These are phyloP conservation scores for Cyclargus thomasi DNA, from an alignment of 1,140 invertebrate species.

Conservation along the genomic window DNA sequence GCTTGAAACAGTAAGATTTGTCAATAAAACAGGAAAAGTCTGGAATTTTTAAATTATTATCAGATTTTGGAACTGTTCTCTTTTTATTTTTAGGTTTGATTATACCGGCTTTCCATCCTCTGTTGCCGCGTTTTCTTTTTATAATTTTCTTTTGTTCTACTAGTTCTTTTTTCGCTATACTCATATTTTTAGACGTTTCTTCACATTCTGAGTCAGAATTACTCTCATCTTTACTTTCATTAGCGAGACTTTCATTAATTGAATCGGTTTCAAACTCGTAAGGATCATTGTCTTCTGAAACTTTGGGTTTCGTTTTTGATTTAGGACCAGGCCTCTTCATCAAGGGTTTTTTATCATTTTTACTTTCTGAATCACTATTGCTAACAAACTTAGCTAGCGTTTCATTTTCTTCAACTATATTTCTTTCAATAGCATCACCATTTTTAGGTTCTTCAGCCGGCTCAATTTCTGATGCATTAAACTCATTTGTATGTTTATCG, in stretches of 20 bases:
- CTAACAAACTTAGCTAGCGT: not conserved
- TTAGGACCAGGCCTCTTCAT: conserved; percentile 37
- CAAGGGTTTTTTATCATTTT: conserved; percentile 27
- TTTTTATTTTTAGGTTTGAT: conserved; percentile 51
- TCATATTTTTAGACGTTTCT: conserved; percentile 27
- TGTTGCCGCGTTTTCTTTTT: conserved; percentile 51
- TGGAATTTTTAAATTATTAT: conserved; percentile 26
- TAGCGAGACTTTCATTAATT: conserved; percentile 36
- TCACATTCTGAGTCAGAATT: conserved; percentile 47
- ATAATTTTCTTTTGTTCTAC: conserved; percentile 46
- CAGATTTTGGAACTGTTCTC: conserved; percentile 28
- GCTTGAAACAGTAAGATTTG: conserved; percentile 58
- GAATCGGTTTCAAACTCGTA: conserved; percentile 58
- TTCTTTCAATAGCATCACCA: conserved; percentile 22
- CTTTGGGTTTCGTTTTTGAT: conserved; percentile 47
- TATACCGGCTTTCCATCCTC: conserved; percentile 46
- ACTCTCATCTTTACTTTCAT: conserved; percentile 34
- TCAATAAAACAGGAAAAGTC: conserved; percentile 54
- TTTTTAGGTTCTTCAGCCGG: conserved; percentile 47
- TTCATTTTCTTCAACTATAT: conserved; percentile 29
- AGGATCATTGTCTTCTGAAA: conserved; percentile 37
- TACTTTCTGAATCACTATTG: conserved; percentile 17
- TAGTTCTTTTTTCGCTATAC: not conserved
- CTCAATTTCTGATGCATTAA: conserved; percentile 28
- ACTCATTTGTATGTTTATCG: conserved; percentile 34